Conservation (phyloP, 2,888 invertebrate genomes). For the Muschampia plurimacula region DNA sequence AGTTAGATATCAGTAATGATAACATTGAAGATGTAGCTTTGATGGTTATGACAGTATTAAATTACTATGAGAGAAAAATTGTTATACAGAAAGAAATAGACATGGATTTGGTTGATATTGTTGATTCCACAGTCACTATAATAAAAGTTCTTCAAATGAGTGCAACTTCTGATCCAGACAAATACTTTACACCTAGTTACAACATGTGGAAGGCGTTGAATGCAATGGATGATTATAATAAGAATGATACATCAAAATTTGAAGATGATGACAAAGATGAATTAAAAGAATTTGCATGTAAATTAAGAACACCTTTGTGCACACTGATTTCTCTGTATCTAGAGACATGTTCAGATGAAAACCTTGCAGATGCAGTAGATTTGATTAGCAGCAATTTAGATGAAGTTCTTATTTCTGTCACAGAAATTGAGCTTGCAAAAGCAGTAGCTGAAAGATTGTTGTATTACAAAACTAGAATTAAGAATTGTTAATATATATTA, state of each 20-base stretch:
- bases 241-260: constrained; percentile 59
- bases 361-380: constrained; percentile 62
- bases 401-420: constrained; percentile 58
- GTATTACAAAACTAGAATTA: constrained; percentile 64
- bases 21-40: constrained; percentile 57
- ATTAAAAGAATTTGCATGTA: constrained; percentile 57
- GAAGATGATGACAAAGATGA: constrained; percentile 65
- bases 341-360: constrained; percentile 61
- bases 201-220: constrained; percentile 69
- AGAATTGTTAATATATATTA: constrained; percentile 55
- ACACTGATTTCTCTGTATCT: constrained; percentile 66
- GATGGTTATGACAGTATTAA: constrained; percentile 64
- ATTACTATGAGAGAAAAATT: constrained; percentile 71
- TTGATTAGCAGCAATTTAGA: constrained; percentile 62
- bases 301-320: constrained; percentile 64
- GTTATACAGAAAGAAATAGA: constrained; percentile 68
- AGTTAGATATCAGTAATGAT: constrained; percentile 59
- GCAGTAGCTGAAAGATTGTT: constrained; percentile 59
- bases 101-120: constrained; percentile 67
- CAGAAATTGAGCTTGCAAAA: constrained; percentile 55
- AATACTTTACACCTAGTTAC: constrained; percentile 64
- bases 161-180: constrained; percentile 57
- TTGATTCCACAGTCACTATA: constrained; percentile 68
- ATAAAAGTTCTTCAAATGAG: constrained; percentile 58
- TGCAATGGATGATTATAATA: constrained; percentile 56